Evolutionary conservation across 2,113 vertebrate genomes (phyloP).

Genomic region (Recurvirostra avosetta): DNA sequence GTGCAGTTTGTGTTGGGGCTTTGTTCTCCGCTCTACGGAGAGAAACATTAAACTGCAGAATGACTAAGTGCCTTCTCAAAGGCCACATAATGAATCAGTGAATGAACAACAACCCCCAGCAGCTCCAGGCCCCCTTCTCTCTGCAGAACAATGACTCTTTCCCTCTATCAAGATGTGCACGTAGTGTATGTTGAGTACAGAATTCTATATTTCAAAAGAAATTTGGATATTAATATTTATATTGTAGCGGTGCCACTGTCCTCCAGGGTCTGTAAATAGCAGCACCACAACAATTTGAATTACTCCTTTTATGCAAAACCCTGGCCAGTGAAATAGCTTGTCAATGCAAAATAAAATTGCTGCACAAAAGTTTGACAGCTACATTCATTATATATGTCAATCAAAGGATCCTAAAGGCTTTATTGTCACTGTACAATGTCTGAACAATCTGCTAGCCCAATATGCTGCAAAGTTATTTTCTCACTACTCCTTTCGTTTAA

Average conservation of each 20-base stretch:
- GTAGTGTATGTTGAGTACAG: neutral
- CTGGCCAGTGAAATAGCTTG: slow-evolving; percentile 4
- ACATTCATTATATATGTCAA: slow-evolving; percentile 33
- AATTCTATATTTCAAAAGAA: neutral
- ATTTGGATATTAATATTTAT: slow-evolving; percentile 24
- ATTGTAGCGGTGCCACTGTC: neutral
- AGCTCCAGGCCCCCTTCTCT: neutral
- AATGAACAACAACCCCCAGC: slow-evolving; percentile 17
- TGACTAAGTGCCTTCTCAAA: slow-evolving; percentile 43
- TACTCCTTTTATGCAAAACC: slow-evolving; percentile 21
- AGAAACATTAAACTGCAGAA: slow-evolving; percentile 1
- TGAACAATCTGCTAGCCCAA: slow-evolving; percentile 59
- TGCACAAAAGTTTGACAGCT: slow-evolving; percentile 45
- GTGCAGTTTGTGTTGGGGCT: neutral
- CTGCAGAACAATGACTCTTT: neutral
- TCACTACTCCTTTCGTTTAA: slow-evolving; percentile 30
- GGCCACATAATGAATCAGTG: slow-evolving; percentile 30
- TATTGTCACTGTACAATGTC: slow-evolving; percentile 27
- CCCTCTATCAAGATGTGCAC: neutral
- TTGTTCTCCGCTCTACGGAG: neutral
- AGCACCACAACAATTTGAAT: slow-evolving; percentile 11
- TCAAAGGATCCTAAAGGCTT: slow-evolving; percentile 40
- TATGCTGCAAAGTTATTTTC: slow-evolving; percentile 50
- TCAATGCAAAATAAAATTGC: slow-evolving; percentile 12
- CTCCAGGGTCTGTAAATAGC: neutral